Evolutionary conservation across 1,140 invertebrate genomes (phyloP), one percentile per base, ranked within the genome.

Genomic region (Orchesella cincta): DNA sequence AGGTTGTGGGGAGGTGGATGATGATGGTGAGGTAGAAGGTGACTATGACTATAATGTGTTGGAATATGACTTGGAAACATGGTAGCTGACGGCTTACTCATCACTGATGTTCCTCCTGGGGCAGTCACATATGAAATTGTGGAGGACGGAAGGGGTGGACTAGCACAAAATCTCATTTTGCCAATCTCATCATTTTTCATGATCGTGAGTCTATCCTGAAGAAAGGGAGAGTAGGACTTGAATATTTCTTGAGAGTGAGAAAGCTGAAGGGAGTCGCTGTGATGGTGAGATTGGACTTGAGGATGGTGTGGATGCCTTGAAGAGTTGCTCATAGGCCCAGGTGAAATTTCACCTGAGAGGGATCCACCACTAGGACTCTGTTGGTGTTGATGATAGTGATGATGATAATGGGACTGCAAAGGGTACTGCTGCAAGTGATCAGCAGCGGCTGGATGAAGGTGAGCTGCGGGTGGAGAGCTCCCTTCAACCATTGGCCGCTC

Each of bases 401-500:
- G 28, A 12, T 29, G 62, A 67, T 67, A 31, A 23, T 67, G 26
- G 62, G 62, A 12, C 3, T 12, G 29, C 28, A 12, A n/a, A 26
- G 29, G 62, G 2, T 67, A 5, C 62, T 67, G 62, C 33, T 67
- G 62, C 62, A 67, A 67, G 26, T 31, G 31, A 29, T 31, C 28
- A 16, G 26, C 23, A 5, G 54, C 5, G 39, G 39, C 39, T 62
- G 54, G 12, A 23, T 67, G 62, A 14, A 31, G 29, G 29, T 67
- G 62, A 31, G 28, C 8, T 1, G 62, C 29, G 33, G 62, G 62
- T 12, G 62, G 62, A 67, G 62, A 12, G 23, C n/a, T n/a, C n/a
- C 23, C 62, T 8, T 67, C 62, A 8, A 67, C n/a, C 62, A 67
- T 67, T 67, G 62, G 62, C 14, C 62, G 8, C 16, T 62, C 54